Evolutionary conservation across 2,113 vertebrate genomes (phyloP), one percentile per base, ranked within the genome.

Genomic region (Neodontobutis hainanensis): DNA sequence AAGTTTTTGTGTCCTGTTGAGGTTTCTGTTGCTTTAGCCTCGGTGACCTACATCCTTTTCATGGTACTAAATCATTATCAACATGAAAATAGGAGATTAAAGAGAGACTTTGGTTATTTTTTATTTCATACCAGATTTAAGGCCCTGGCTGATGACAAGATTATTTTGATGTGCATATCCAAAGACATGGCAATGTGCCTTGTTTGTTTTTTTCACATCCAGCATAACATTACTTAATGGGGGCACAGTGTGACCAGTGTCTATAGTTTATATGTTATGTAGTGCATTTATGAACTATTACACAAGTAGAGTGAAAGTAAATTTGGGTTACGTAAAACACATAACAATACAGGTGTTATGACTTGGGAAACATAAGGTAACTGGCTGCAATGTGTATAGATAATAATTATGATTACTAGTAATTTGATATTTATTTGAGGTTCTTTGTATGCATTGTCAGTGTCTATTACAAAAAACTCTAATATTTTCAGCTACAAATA

Each of bases 41-140:
- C 15, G 38, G 6, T 73, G 61, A 70, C 55, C 58, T 67, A 59
- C 68, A 70, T 69, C 45, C 58, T 38, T 38, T 16, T 47, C 6
- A 45, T 72, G 14, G 49, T n/a, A 8, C 27, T 49, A n/a, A 34
- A 64, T 40, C 42, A 9, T 16, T 42, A 50, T 55, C 65, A 49
- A 60, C 15, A 44, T 36, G 45, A 50, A 61, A 44, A 60, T 48
- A 60, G 14, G 43, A 27, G 32, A 68, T 44, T 46, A 42, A 14
- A 19, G 35, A 35, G n/a, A n/a, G 9, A 27, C 45, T 12, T n/a
- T 42, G 49, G 11, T 49, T 68, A 42, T 61, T 62, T 62, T 27
- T 43, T 34, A 16, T 14, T 49, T 14, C 27, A 35, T 43, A 5
- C 27, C 1, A 11, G 19, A 68, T 57, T 69, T 52, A 66, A 66